These are phyloP conservation scores for Triplophysa yarkandensis DNA, from an alignment of 2,797 vertebrate species.

Conservation along the genomic window DNA sequence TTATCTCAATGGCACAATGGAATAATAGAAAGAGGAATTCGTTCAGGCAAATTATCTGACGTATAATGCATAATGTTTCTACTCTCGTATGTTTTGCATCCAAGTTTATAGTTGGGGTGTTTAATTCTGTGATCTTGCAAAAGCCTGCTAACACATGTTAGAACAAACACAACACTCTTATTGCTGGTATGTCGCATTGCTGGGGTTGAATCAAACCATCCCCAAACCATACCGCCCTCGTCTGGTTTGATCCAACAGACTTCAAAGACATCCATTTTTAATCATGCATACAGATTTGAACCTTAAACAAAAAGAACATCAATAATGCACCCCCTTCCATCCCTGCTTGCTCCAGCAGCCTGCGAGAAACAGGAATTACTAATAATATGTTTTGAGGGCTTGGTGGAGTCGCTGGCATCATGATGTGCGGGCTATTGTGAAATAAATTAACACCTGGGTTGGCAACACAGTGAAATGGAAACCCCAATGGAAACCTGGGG, in stretches of 20 bases:
- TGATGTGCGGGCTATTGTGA: slow-evolving; percentile 34
- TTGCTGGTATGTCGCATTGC: not conserved
- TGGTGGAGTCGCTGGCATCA: not conserved
- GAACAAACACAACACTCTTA: no score
- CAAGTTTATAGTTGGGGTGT: no score
- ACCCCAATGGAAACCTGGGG: not conserved
- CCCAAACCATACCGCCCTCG: slow-evolving; percentile 14
- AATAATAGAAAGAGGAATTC: no score
- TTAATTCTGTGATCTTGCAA: no score
- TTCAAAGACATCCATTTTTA: slow-evolving; percentile 40
- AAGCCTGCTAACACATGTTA: no score
- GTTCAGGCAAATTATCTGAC: not conserved
- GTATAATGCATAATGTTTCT: not conserved
- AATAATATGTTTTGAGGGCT: slow-evolving; percentile 23
- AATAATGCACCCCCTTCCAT: slow-evolving; percentile 14
- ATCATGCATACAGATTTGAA: slow-evolving; percentile 24
- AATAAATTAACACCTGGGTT: slow-evolving; percentile 46
- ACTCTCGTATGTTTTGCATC: not conserved
- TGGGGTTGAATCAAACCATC: not conserved
- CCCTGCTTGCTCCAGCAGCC: not conserved
- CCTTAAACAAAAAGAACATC: slow-evolving; percentile 48
- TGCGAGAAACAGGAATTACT: slow-evolving; percentile 9
- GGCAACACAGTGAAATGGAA: slow-evolving; percentile 32
- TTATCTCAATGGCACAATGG: not conserved
- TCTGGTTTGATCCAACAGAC: slow-evolving; percentile 32